Percentiles rank a stretch among this genome's conserved stretches.
Evolutionary conservation across 2,888 invertebrate species (phyloP).

Genomic region (Carcina quercana): DNA sequence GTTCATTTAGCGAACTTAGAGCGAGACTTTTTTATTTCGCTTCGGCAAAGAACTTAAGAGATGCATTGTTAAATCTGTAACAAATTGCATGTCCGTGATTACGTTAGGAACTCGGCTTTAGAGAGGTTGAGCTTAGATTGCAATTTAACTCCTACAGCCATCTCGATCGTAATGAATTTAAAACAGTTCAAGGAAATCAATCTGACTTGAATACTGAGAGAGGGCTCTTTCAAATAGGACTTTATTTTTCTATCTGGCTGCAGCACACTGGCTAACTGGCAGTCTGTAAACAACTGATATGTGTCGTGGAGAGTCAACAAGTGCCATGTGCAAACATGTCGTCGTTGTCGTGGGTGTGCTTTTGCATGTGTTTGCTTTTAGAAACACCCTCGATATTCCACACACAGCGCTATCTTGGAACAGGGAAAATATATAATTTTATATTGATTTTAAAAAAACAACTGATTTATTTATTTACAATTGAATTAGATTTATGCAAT

Average conservation of each 20-base stretch:
- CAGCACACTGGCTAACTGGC: conserved; percentile 9
- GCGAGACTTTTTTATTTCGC: conserved; percentile 61
- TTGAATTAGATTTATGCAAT: no score
- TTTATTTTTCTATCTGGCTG: conserved; percentile 1
- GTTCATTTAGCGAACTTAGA: conserved; percentile 71
- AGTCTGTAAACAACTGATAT: conserved; percentile 11
- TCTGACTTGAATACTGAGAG: conserved; percentile 10
- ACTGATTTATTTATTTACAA: no score
- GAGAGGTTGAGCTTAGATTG: conserved; percentile 46
- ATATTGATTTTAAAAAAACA: no score
- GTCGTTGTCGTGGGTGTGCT: conserved; percentile 5
- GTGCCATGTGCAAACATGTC: conserved; percentile 25
- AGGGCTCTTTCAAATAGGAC: no score
- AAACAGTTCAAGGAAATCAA: conserved; percentile 27
- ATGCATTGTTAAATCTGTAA: conserved; percentile 72
- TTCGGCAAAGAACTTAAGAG: conserved; percentile 59
- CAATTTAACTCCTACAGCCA: conserved; percentile 45
- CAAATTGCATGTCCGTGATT: conserved; percentile 67
- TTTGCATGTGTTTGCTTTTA: conserved; percentile 7
- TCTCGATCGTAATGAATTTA: conserved; percentile 32
- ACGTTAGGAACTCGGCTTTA: conserved; percentile 45
- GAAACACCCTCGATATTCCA: neutral
- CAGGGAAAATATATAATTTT: no score
- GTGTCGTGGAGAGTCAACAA: conserved; percentile 30
- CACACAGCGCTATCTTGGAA: no score